phyloP scores from a whole-genome alignment of 1,140 invertebrate species.

The Camponotus vicinus region DNA sequence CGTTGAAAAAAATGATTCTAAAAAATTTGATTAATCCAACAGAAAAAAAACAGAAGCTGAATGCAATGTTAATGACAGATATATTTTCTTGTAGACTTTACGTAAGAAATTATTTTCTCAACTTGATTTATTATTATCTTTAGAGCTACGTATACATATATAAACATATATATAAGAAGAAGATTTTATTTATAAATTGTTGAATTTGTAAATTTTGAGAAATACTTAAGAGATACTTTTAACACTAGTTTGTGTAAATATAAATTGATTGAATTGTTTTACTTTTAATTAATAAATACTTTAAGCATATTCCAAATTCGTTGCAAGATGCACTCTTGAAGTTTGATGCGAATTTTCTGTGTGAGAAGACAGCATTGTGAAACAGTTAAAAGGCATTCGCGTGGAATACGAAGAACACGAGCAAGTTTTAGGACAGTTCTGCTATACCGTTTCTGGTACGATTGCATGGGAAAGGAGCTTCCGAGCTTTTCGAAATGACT shows the following conservation, averaged over 20 bases:
- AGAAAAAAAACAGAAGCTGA: background rate
- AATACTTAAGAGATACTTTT: background rate
- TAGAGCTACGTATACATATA: background rate
- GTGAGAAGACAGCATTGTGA: slow-evolving; percentile 29
- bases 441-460: slow-evolving; percentile 47
- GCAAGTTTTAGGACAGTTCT: slow-evolving; percentile 41
- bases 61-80: background rate
- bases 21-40: background rate
- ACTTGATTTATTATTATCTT: background rate
- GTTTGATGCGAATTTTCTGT: slow-evolving; percentile 24
- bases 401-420: slow-evolving; percentile 43
- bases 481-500: slow-evolving; percentile 54
- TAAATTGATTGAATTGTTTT: background rate
- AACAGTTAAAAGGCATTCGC: slow-evolving; percentile 53
- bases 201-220: background rate
- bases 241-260: background rate
- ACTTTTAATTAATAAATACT: background rate
- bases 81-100: background rate
- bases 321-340: background rate
- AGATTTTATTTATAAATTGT: background rate
- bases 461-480: slow-evolving; percentile 51
- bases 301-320: background rate
- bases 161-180: background rate
- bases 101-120: background rate
- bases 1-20: background rate